These are phyloP conservation scores for Anoncus sp. DNA, from an alignment of 2,888 invertebrate species.

Conservation along the genomic window DNA sequence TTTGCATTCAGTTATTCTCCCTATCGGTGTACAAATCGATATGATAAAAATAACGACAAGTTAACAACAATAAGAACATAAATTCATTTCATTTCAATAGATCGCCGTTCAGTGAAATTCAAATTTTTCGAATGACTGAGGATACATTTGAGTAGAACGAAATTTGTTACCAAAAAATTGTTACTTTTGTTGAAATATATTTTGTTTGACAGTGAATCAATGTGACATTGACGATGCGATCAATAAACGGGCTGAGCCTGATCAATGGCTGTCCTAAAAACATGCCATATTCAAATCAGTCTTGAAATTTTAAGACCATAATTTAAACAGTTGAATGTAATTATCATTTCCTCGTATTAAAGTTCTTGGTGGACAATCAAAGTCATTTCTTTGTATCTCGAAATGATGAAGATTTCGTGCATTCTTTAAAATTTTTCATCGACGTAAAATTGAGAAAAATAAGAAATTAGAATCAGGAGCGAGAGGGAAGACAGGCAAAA, in stretches of 20 bases:
- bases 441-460: slow-evolving; percentile 8
- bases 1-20: neutral
- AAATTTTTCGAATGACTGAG: no score
- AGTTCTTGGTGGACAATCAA: no score
- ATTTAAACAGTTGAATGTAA: neutral
- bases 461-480: slow-evolving; percentile 16
- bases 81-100: neutral
- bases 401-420: neutral
- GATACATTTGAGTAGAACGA: no score
- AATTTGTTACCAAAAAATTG: no score
- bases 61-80: neutral
- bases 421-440: neutral
- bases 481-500: slow-evolving; percentile 16
- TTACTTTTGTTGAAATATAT: no score
- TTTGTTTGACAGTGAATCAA: neutral
- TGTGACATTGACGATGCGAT: neutral
- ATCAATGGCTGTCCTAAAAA: neutral
- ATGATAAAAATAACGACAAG: neutral
- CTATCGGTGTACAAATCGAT: neutral
- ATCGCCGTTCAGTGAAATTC: no score
- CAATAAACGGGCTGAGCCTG: neutral
- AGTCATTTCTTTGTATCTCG: no score
- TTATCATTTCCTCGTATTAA: no score
- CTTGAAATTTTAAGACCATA: neutral
- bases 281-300: neutral